Base-by-base conservation (phyloP, 2,888 invertebrate species). In the Pantelozetes paolii region DNA sequence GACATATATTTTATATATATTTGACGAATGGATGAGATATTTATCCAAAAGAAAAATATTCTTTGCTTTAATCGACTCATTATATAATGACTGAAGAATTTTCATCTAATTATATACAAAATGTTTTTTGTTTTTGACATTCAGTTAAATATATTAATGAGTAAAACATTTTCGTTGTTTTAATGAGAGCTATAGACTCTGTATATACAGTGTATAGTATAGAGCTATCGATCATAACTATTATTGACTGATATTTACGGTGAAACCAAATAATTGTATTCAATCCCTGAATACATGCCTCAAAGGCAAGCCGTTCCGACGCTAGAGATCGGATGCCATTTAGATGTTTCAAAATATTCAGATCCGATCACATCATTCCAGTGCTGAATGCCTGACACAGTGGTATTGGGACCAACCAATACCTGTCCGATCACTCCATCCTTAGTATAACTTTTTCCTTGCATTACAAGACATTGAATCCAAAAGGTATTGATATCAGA, bases 351-450 rank as follows among this genome's bases (percentile, higher is more conserved):
- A 23, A 76, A 23, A 0, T 78, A 77, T 11, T 76, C 75, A 1
- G 79, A 78, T 9, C 77, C 76, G 70, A 79, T 75, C 18, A 78
- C 78, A 54, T 79, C 79, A 23, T 77, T 76, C 80, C 80, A 80
- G 71, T 80, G 80, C 32, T 75, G 74, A 13, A 67, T 73, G 8
- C 80, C 80, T 8, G 76, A 76, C 26, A 76, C 76, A 26, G 78
- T 77, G 2, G 78, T 77, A 23, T 76, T 77, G 13, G 76, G 75
- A 23, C 80, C 80, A 30, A 80, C 75, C 1, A 77, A 70, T 74
- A 80, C 80, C 48, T 80, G 80, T 71, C 80, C 80, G 40, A 80
- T 77, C 30, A 80, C 77, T 23, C 75, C 77, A 74, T 80, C 79
- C 75, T 78, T 79, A 1, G 77, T 78, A 69, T 80, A 79, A 13